Conservation (phyloP, 2,888 invertebrate species). For the Brenthis ino region DNA sequence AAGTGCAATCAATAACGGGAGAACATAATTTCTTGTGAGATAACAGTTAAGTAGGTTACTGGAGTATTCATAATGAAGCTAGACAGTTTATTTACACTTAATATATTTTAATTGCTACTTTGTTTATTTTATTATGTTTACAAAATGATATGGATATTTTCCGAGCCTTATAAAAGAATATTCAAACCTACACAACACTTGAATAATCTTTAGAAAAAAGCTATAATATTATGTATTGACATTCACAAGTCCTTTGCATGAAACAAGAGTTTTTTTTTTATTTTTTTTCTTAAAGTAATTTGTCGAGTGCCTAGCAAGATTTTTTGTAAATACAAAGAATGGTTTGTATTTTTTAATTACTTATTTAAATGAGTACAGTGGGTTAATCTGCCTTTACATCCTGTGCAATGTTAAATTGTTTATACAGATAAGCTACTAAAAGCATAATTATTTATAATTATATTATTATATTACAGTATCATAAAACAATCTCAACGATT, state of each 20-base stretch:
- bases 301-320: no score
- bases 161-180: no score
- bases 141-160: background rate
- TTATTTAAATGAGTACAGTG: slow-evolving; percentile 9
- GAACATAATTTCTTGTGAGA: slow-evolving; percentile 39
- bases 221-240: no score
- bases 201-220: no score
- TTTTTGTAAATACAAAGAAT: no score
- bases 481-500: no score
- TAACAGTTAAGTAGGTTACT: slow-evolving; percentile 40
- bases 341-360: no score
- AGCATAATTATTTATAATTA: slow-evolving; percentile 2
- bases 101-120: slow-evolving; percentile 6
- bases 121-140: slow-evolving; percentile 5
- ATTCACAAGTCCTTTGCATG: no score
- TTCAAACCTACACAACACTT: no score
- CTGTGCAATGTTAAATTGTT: slow-evolving; percentile 4
- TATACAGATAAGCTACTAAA: slow-evolving; percentile 6
- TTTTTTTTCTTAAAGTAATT: no score
- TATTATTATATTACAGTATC: background rate
- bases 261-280: no score
- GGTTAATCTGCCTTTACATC: slow-evolving; percentile 12
- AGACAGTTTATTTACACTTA: slow-evolving; percentile 10
- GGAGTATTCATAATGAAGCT: slow-evolving; percentile 32
- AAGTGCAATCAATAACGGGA: slow-evolving; percentile 31